Evolutionary conservation across 2,113 vertebrate species (phyloP), one percentile per base, ranked within the genome.

Genomic region (Grammomys surdaster): DNA sequence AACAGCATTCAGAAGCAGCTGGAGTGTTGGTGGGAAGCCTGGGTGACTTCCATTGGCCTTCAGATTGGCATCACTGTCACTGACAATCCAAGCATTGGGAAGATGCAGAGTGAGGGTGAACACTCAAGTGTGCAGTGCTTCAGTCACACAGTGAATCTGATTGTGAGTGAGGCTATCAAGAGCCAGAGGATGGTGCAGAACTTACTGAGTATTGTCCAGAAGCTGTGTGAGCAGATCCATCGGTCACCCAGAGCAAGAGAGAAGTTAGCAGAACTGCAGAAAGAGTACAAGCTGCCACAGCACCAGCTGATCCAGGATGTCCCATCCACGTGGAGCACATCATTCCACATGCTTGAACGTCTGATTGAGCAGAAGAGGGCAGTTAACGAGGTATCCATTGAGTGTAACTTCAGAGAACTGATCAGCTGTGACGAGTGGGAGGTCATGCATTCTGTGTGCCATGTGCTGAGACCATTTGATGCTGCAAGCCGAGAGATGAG

Each of bases 361-460:
- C 98, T 99, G 94, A 99, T 99, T 0, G 99, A 99, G 95, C 99
- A 99, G 98, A 99, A 99, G 97, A 98, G 98, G 97, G 99, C 99
- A 24, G 98, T 99, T 54, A 99, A 99, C 58, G 99, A 99, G 96
- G 98, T 99, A 99, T 99, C 99, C 0, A 98, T 99, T 4, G 99
- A 99, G 98, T 99, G 99, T 95, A 99, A 98, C 98, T 99, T 99
- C 98, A 98, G 99, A 97, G 99, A 99, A 98, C 98, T 99, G 17
- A 99, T 99, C 98, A 99, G 99, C n/a, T 99, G 99, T n/a, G 99
- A 99, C 97, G 99, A 99, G 98, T 99, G 99, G 99, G 99, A 99
- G 95, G 99, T 99, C 85, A 99, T 99, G 99, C 99, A 99, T 98
- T 99, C 99, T 0, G 99, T 99, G 97, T 99, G 99, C 97, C 99